These are phyloP conservation scores for Irena cyanogastra DNA, from an alignment of 2,113 vertebrate species.

Conservation along the genomic window DNA sequence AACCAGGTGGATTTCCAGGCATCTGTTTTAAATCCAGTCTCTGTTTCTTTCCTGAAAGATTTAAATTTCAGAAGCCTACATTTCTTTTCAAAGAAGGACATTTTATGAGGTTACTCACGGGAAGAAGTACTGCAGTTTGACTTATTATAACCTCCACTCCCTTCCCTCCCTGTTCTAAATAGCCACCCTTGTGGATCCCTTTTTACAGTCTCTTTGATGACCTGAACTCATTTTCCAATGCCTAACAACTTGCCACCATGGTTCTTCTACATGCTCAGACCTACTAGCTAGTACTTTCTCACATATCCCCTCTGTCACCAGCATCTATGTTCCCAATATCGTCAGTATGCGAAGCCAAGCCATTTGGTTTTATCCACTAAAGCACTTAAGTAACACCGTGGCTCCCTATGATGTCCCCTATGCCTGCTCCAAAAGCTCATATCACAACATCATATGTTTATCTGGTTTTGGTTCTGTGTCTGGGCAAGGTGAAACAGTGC, in stretches of 20 bases:
- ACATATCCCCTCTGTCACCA: not conserved
- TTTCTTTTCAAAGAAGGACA: not conserved
- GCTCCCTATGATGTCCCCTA: accelerated
- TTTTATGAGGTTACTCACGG: not conserved
- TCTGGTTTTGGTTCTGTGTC: not conserved
- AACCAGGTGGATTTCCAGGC: not conserved
- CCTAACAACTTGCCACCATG: not conserved
- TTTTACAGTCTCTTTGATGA: not conserved
- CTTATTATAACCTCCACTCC: not conserved
- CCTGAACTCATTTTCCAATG: not conserved
- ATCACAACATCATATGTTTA: not conserved
- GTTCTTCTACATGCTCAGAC: not conserved
- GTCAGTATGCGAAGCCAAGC: not conserved
- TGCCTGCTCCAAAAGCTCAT: not conserved
- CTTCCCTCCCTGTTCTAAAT: not conserved
- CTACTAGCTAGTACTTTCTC: not conserved
- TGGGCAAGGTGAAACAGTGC: not conserved
- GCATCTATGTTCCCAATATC: not conserved
- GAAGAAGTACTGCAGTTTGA: not conserved
- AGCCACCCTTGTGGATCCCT: not conserved
- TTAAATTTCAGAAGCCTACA: not conserved
- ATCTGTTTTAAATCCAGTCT: not conserved
- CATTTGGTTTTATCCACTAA: not conserved
- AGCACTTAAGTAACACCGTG: accelerated
- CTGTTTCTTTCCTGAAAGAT: not conserved